phyloP scores from a whole-genome alignment of 2,113 vertebrate species.

The Neopipo cinnamomea region DNA sequence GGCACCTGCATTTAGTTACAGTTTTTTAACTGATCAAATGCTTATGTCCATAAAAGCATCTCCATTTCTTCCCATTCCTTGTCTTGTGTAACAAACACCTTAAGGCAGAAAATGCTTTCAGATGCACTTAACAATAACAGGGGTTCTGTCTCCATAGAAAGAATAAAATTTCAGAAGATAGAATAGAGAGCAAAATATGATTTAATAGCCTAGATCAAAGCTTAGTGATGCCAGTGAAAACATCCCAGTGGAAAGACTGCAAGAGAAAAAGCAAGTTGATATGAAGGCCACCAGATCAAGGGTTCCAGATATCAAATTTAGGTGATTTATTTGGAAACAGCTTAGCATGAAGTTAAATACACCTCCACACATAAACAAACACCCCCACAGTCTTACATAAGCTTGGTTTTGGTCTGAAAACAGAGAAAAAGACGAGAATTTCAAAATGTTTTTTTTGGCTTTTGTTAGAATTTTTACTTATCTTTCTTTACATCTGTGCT shows the following conservation, averaged over 20 bases:
- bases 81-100: not conserved
- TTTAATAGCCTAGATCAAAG: conserved; percentile 2
- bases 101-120: conserved; percentile 19
- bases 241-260: not conserved
- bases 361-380: conserved; percentile 32
- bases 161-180: not conserved
- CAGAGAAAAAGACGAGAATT: not conserved
- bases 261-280: not conserved
- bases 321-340: not conserved
- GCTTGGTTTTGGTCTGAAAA: not conserved
- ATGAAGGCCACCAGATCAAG: not conserved
- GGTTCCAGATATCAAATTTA: conserved; percentile 4
- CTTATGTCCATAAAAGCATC: not conserved
- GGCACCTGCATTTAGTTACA: not conserved
- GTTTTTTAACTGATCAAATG: not conserved
- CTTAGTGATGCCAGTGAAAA: not conserved
- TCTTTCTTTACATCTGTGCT: not conserved
- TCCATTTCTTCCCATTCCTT: not conserved
- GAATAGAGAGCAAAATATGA: not conserved
- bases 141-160: conserved; percentile 1
- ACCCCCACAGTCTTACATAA: conserved; percentile 15
- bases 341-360: not conserved
- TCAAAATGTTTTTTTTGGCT: not conserved
- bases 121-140: not conserved
- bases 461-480: not conserved